Conservation (phyloP, 23 tunicate genomes). For the Diplosoma virens region DNA sequence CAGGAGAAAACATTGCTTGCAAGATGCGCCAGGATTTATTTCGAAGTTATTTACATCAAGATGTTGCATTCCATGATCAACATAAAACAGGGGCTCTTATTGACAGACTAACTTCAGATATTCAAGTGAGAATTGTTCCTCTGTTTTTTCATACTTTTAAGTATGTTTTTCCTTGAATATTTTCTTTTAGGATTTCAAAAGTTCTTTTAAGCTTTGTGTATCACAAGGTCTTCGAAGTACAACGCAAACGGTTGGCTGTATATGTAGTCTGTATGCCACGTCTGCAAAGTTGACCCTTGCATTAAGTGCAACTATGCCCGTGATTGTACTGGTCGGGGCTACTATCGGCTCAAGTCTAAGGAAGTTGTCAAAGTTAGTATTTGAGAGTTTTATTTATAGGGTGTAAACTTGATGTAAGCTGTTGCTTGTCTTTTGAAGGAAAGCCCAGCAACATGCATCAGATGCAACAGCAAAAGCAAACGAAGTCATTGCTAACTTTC, state of each 20-base stretch:
- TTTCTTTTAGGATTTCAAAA: slow-evolving; percentile 78
- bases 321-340: slow-evolving; percentile 73
- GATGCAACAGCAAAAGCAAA: slow-evolving; percentile 85
- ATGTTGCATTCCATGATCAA: slow-evolving; percentile 82
- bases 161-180: not conserved
- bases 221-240: slow-evolving; percentile 85
- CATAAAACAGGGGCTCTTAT: slow-evolving; percentile 80
- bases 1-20: slow-evolving; percentile 86
- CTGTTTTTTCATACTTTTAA: not conserved
- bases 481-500: slow-evolving; percentile 79
- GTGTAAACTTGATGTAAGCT: not conserved
- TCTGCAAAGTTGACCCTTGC: slow-evolving; percentile 81
- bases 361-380: slow-evolving; percentile 52
- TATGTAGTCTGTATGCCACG: slow-evolving; percentile 64
- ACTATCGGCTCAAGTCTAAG: slow-evolving; percentile 66
- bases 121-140: slow-evolving; percentile 46
- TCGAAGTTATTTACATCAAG: slow-evolving; percentile 70
- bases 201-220: slow-evolving; percentile 88
- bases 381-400: not conserved
- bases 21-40: slow-evolving; percentile 82
- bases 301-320: slow-evolving; percentile 56
- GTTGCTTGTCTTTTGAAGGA: slow-evolving; percentile 13
- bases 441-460: slow-evolving; percentile 70
- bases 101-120: slow-evolving; percentile 85
- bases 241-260: slow-evolving; percentile 91